Conservation (phyloP, 2,113 vertebrate genomes). For the Suncus etruscus region DNA sequence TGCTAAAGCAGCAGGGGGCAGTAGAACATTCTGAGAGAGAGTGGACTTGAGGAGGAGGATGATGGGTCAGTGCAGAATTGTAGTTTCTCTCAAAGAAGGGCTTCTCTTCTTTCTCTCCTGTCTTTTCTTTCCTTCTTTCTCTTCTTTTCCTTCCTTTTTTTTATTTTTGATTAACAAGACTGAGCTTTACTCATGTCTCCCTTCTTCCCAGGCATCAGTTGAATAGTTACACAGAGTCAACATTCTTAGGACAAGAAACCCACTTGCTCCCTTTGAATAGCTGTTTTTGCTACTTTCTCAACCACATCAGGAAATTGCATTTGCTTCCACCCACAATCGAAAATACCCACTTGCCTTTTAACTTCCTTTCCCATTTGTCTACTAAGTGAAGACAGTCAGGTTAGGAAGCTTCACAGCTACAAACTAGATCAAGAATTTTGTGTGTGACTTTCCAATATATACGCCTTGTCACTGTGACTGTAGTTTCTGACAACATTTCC, state of each 20-base stretch:
- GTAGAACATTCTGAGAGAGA: conserved; percentile 68
- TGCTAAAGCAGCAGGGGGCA: conserved; percentile 78
- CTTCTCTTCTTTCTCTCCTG: too few relatives aligned
- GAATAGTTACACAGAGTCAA: neutral
- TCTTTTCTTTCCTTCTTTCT: too few relatives aligned
- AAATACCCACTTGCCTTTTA: neutral
- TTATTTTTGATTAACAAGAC: too few relatives aligned
- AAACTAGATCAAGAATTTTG: neutral
- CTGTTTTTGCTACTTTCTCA: conserved; percentile 36
- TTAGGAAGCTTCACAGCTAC: neutral
- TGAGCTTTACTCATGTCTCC: neutral
- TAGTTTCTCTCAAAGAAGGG: neutral
- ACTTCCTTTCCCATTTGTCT: neutral
- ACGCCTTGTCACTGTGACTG: neutral
- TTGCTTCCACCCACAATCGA: neutral
- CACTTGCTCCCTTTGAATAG: neutral
- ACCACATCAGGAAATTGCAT: neutral
- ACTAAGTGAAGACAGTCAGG: neutral
- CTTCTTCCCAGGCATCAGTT: neutral
- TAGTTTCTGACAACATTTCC: neutral
- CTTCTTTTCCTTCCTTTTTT: too few relatives aligned
- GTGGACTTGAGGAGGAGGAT: too few relatives aligned
- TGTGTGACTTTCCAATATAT: neutral
- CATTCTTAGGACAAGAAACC: neutral
- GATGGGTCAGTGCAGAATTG: neutral